phyloP scores from a whole-genome alignment of 2,113 vertebrate species.

The Tichodroma muraria region DNA sequence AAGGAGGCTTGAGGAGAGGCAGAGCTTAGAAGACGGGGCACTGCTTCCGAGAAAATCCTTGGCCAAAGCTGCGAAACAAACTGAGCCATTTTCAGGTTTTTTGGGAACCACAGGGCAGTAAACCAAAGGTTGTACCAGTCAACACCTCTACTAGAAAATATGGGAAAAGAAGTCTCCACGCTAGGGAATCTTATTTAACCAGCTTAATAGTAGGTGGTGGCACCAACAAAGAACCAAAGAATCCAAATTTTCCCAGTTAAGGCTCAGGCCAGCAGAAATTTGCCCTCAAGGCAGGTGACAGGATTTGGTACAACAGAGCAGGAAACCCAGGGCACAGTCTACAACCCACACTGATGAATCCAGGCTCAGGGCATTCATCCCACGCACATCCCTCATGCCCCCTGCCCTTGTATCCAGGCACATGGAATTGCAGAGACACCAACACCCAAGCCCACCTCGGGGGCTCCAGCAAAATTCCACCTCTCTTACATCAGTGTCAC shows the following conservation, averaged over 20 bases:
- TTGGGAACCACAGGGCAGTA: not conserved
- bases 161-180: fast-evolving
- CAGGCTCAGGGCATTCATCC: not conserved
- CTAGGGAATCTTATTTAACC: not conserved
- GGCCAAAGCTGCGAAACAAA: not conserved
- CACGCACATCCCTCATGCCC: fast-evolving
- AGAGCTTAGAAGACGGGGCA: not conserved
- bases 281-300: not conserved
- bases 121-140: not conserved
- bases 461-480: not conserved
- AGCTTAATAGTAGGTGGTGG: not conserved
- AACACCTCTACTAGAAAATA: not conserved
- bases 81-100: not conserved
- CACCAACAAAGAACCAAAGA: not conserved
- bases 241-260: not conserved
- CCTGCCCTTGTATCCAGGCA: not conserved
- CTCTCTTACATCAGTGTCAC: not conserved
- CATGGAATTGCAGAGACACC: fast-evolving
- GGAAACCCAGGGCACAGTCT: not conserved
- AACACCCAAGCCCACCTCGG: not conserved
- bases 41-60: not conserved
- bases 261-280: not conserved
- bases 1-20: not conserved
- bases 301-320: fast-evolving
- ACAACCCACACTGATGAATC: fast-evolving